These are phyloP conservation scores for Boulengeromyrus knoepffleri DNA, from an alignment of 2,113 vertebrate species.

Conservation along the genomic window DNA sequence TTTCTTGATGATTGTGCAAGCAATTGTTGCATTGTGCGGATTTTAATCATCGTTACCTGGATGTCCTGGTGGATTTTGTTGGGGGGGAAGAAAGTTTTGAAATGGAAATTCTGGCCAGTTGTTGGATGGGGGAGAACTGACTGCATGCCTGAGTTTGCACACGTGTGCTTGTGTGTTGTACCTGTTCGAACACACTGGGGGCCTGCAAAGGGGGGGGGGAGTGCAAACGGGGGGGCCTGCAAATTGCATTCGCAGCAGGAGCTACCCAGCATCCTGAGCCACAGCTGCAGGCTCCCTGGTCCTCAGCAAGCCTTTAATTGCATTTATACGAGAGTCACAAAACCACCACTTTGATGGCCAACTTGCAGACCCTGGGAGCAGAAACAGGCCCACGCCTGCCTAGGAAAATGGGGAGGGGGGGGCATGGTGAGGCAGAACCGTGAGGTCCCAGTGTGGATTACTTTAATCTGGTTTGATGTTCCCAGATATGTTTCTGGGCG, in stretches of 20 bases:
- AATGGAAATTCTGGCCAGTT: not conserved
- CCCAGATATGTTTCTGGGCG: slow-evolving; percentile 19
- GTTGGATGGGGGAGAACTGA: not conserved
- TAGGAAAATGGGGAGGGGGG: not conserved
- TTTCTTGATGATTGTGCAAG: not conserved
- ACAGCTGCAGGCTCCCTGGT: not conserved
- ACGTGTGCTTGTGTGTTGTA: not conserved
- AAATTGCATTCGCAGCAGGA: not conserved
- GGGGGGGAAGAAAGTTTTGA: not conserved
- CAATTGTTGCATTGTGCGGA: not conserved
- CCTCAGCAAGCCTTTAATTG: slow-evolving; percentile 24
- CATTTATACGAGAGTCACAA: slow-evolving; percentile 60
- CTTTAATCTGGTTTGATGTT: slow-evolving; percentile 35
- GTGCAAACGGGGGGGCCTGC: not conserved
- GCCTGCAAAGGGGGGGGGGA: not conserved
- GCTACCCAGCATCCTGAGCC: not conserved
- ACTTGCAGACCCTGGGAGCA: slow-evolving; percentile 3
- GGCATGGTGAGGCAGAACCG: slow-evolving; percentile 9
- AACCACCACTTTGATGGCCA: slow-evolving; percentile 5
- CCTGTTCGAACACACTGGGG: not conserved
- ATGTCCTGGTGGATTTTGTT: not conserved
- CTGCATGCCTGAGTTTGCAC: not conserved
- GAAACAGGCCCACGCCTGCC: not conserved
- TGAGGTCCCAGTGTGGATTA: slow-evolving; percentile 15
- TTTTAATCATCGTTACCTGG: not conserved